Evolutionary conservation across 1,140 invertebrate species (phyloP), one percentile per base, ranked within the genome.

Genomic region (Psix sp.): DNA sequence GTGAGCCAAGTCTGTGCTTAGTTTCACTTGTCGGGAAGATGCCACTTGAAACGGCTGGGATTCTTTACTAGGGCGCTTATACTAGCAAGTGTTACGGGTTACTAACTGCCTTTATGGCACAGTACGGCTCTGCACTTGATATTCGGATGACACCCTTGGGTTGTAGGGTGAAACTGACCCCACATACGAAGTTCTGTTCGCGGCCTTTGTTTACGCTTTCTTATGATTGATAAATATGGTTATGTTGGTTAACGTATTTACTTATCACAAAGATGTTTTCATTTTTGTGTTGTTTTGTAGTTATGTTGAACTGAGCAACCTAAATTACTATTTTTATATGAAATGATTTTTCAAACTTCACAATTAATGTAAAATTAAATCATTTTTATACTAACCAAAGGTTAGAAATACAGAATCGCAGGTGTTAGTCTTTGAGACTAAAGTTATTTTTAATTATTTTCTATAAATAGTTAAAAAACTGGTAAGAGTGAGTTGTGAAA

Each of bases 11-110:
- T 80, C 79, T 76, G 35, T 43, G 40, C 51, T 36, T 36, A 26
- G n/a, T 45, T 57, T 24, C 26, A 45, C 14, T 57, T 24, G 38
- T 13, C 17, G 13, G 16, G 46, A 42, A 5, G 6, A 17, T 49
- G 36, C 57, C 45, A 56, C 54, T 46, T 43, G 16, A 60, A 46
- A 62, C 24, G 6, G n/a, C 14, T 33, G 17, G 16, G 49, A 63
- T 51, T 40, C 40, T 42, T 52, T 16, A 43, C 35, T 43, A 33
- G 71, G 71, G 67, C 20, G 42, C 18, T 39, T 49, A 73, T 54
- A 26, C 29, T n/a, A 38, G 76, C 78, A 74, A 82, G 79, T 77
- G 77, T 80, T 80, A 80, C 77, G 77, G 77, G 68, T 57, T 63
- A 71, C 65, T 63, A 63, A 48, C 78, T 81, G 75, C 77, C 48